Percentiles rank a stretch among this genome's conserved stretches.
These are phyloP conservation scores for Apis laboriosa DNA, from an alignment of 1,140 invertebrate species.

Conservation along the genomic window DNA sequence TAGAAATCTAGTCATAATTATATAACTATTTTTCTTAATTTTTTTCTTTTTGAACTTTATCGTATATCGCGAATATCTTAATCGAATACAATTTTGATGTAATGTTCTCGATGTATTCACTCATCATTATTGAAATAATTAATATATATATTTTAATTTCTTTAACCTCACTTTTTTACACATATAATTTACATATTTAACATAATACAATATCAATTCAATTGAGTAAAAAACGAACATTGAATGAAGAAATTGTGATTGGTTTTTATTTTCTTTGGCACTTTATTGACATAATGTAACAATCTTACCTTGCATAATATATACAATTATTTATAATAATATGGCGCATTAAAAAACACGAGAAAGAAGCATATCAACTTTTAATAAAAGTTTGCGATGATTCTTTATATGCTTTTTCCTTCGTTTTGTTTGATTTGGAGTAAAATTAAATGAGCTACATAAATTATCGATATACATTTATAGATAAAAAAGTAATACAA, in stretches of 20 bases:
- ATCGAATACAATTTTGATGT: too few species aligned
- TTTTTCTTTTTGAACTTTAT: too few species aligned
- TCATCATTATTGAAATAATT: too few species aligned
- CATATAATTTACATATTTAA: too few species aligned
- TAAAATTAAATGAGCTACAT: constrained; percentile 5
- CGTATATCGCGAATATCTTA: too few species aligned
- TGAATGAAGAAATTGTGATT: neutral
- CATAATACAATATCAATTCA: too few species aligned
- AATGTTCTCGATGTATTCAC: too few species aligned
- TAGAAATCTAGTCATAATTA: constrained; percentile 21
- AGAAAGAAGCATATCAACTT: constrained; percentile 3
- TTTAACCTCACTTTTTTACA: too few species aligned
- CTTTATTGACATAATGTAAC: constrained; percentile 76
- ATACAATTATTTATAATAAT: constrained; percentile 75
- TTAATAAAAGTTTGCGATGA: neutral
- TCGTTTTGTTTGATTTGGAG: constrained; percentile 11
- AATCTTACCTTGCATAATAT: constrained; percentile 67
- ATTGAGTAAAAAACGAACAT: neutral
- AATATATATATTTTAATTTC: neutral
- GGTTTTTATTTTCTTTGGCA: constrained; percentile 75
- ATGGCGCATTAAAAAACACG: constrained; percentile 70
- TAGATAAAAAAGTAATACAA: neutral
- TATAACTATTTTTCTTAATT: neutral
- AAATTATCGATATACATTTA: constrained; percentile 3
- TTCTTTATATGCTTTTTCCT: neutral